Percentiles rank a stretch among this genome's conserved stretches.
Conservation (phyloP, 2,113 vertebrate genomes). For the Peromyscus californicus region DNA sequence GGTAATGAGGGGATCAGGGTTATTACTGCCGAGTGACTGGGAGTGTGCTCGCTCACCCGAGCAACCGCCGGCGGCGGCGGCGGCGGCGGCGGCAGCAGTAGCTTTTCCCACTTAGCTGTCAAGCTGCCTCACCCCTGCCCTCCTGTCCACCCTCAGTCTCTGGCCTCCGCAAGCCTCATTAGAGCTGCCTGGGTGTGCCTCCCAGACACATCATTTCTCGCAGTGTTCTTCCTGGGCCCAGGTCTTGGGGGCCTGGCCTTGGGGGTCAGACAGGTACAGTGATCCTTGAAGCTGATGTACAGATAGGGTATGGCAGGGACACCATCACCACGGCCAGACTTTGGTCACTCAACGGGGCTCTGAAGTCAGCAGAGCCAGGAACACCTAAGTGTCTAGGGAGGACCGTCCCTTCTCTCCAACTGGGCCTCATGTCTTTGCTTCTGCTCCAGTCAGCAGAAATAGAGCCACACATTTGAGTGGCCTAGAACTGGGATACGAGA, state of each 20-base stretch:
- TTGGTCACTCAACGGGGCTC: not conserved
- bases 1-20: slow-evolving; percentile 78
- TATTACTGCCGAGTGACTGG: slow-evolving; percentile 55
- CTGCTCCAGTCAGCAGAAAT: not conserved
- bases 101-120: not conserved
- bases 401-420: not conserved
- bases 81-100: not conserved
- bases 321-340: not conserved
- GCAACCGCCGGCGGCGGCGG: not conserved
- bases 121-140: not conserved
- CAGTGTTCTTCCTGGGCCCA: not conserved
- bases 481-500: not conserved
- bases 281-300: not conserved
- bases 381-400: accelerated
- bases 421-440: not conserved
- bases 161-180: not conserved
- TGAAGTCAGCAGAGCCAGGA: not conserved
- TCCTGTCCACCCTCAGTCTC: not conserved
- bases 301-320: not conserved
- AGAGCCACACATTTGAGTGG: not conserved
- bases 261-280: not conserved
- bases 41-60: not conserved
- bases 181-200: not conserved
- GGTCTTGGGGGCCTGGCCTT: not conserved
- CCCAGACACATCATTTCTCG: not conserved